These are phyloP conservation scores for Lepidurus couesii DNA, from an alignment of 1,140 invertebrate species.

Conservation along the genomic window DNA sequence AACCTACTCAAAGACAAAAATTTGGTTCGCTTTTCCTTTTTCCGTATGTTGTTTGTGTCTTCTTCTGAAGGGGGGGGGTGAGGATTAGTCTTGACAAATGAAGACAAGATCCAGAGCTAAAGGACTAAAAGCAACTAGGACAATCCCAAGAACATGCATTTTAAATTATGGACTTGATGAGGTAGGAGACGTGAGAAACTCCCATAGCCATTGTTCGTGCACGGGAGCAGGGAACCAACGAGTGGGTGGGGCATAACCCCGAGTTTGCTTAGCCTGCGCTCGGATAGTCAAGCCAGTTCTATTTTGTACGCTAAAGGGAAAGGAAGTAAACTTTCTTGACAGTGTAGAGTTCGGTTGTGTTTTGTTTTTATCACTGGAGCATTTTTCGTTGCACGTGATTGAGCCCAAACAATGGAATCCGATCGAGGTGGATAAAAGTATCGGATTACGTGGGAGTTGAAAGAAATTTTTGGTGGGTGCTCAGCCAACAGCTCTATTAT, in stretches of 20 bases:
- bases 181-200: constrained; percentile 8
- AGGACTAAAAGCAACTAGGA: background rate
- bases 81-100: background rate
- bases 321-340: background rate
- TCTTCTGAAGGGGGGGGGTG: background rate
- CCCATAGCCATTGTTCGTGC: background rate
- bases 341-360: background rate
- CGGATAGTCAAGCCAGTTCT: background rate
- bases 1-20: too few relatives aligned
- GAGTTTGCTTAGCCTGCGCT: background rate
- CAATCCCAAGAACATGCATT: background rate
- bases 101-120: background rate
- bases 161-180: background rate
- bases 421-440: background rate
- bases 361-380: background rate
- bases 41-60: too few relatives aligned
- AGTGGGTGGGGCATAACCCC: background rate
- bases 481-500: background rate
- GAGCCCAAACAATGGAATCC: background rate
- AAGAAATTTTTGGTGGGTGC: background rate
- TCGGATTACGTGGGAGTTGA: background rate
- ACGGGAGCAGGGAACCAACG: background rate
- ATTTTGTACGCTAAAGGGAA: background rate
- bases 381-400: background rate
- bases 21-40: too few relatives aligned